Percentiles rank a stretch among this genome's conserved stretches.
Evolutionary conservation across 92 coral and sea anemone species (phyloP).

Genomic region (Micromussa lordhowensis): DNA sequence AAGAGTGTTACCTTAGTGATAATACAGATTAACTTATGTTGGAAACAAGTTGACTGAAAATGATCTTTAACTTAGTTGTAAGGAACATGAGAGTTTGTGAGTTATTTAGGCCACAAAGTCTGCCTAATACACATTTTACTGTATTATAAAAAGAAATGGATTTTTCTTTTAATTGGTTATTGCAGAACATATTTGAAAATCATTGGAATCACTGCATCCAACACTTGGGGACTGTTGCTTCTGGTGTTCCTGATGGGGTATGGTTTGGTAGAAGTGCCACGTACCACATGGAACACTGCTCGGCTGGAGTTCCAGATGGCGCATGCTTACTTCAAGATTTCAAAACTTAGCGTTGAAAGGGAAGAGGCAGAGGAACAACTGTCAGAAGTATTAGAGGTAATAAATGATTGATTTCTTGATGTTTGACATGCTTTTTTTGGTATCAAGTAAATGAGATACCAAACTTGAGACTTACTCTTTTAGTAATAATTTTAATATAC

Average conservation of each 20-base stretch:
- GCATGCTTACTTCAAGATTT: slow-evolving; percentile 95
- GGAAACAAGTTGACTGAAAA: too few relatives aligned
- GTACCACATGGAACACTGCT: slow-evolving; percentile 93
- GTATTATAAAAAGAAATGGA: not conserved
- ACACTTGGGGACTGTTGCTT: slow-evolving; percentile 96
- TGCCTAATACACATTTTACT: too few relatives aligned
- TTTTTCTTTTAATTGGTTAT: not conserved
- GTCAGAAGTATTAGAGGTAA: slow-evolving; percentile 91
- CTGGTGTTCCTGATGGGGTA: slow-evolving; percentile 96
- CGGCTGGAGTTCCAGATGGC: slow-evolving; percentile 92
- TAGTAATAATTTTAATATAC: not conserved
- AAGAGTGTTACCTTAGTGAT: too few relatives aligned
- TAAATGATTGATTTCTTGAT: not conserved
- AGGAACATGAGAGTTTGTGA: too few relatives aligned
- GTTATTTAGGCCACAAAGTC: too few relatives aligned
- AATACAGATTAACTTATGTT: too few relatives aligned
- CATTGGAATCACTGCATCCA: slow-evolving; percentile 96
- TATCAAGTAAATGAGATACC: too few relatives aligned
- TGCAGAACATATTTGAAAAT: slow-evolving; percentile 80
- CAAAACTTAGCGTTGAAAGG: slow-evolving; percentile 94
- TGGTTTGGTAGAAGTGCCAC: slow-evolving; percentile 96
- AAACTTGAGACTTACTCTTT: too few relatives aligned
- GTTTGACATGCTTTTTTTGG: not conserved
- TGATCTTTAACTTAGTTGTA: too few relatives aligned
- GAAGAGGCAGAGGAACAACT: slow-evolving; percentile 98